Conservation (phyloP, 2,797 vertebrate genomes). For the Thalassophryne amazonica region DNA sequence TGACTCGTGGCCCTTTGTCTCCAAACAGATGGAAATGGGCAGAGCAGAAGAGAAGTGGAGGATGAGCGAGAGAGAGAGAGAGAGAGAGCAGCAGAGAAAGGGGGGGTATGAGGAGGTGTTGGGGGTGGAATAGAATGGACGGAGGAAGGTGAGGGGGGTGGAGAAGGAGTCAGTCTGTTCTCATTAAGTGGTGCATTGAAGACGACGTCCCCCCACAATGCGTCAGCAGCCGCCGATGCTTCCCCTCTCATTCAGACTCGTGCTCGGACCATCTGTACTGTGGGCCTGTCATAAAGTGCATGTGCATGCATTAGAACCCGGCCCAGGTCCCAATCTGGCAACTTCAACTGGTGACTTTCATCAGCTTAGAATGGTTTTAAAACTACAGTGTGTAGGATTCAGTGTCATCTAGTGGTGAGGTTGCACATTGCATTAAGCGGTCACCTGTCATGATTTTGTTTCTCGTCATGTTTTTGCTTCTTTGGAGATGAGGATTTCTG, state of each 20-base stretch:
- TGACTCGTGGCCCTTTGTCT: conserved; percentile 84
- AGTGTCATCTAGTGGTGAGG: no score
- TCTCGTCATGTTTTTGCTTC: no score
- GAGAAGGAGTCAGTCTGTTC: conserved; percentile 82
- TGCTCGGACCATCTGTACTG: conserved; percentile 79
- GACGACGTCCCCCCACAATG: conserved; percentile 75
- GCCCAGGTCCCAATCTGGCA: conserved; percentile 63
- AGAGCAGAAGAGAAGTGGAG: conserved; percentile 72
- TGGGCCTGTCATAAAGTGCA: conserved; percentile 67
- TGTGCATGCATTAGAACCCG: conserved; percentile 63
- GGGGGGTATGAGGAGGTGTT: conserved; percentile 17
- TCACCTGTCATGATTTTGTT: no score
- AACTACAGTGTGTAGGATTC: no score
- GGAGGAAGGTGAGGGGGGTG: conserved; percentile 38
- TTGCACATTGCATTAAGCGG: no score
- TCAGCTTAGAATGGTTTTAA: conserved; percentile 67
- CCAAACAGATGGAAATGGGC: conserved; percentile 85
- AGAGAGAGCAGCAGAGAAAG: conserved; percentile 24
- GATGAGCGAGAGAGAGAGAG: conserved; percentile 48
- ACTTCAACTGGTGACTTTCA: conserved; percentile 63
- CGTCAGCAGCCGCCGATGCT: conserved; percentile 71
- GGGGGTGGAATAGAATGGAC: conserved; percentile 45
- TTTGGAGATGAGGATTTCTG: no score
- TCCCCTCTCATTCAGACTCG: conserved; percentile 79
- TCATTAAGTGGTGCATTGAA: conserved; percentile 84